Conservation (phyloP, 1,140 invertebrate species). For the Macrotrachela quadricornifera region DNA sequence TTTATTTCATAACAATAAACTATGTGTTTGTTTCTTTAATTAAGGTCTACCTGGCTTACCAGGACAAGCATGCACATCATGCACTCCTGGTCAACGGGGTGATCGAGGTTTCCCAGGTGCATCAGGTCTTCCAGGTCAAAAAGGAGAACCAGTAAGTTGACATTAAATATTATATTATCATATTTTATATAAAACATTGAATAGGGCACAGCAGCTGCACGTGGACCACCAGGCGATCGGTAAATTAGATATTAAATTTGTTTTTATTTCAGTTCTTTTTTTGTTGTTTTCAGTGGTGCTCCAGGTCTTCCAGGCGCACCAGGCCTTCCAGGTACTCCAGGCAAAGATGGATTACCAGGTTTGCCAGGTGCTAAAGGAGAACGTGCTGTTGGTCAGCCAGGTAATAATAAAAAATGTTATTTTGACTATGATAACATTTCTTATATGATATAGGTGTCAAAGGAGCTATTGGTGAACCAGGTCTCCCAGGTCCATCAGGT, state of each 20-base stretch:
- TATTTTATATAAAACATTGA: too few relatives aligned
- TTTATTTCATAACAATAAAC: too few relatives aligned
- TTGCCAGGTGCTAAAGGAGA: neutral
- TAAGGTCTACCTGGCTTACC: slow-evolving; percentile 4
- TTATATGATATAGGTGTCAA: neutral
- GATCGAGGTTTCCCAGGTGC: slow-evolving; percentile 5
- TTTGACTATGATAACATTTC: too few relatives aligned
- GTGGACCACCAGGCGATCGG: too few relatives aligned
- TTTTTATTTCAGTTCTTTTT: too few relatives aligned
- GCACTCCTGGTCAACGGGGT: slow-evolving; percentile 11
- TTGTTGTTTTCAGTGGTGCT: neutral
- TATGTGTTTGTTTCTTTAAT: too few relatives aligned
- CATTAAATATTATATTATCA: too few relatives aligned
- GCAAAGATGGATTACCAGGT: neutral
- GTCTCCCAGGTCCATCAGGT: slow-evolving; percentile 4
- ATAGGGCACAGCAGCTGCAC: too few relatives aligned
- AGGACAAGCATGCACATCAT: slow-evolving; percentile 1
- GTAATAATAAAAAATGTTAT: too few relatives aligned
- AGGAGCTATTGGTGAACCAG: slow-evolving; percentile 5
- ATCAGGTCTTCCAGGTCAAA: too few relatives aligned
- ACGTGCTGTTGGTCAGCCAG: neutral
- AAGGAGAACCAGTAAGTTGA: too few relatives aligned
- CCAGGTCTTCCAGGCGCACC: slow-evolving; percentile 9
- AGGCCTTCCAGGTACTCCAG: neutral
- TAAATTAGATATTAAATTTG: too few relatives aligned